Percentiles rank a stretch among this genome's conserved stretches.
These are phyloP conservation scores for Toxotes jaculatrix DNA, from an alignment of 2,113 vertebrate genomes.

Conservation along the genomic window DNA sequence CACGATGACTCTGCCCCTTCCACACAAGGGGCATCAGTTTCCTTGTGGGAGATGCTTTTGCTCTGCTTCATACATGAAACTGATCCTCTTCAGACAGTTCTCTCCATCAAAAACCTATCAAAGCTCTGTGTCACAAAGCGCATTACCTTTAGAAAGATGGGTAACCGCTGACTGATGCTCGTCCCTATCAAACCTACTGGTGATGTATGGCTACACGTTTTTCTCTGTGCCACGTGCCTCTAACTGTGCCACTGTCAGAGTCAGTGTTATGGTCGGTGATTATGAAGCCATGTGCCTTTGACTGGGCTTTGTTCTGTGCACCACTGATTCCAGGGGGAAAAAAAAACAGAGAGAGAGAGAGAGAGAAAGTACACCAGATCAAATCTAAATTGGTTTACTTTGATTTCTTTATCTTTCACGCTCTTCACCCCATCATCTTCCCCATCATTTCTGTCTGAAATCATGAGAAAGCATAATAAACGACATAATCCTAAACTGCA, in stretches of 20 bases:
- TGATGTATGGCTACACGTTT: neutral
- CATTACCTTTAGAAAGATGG: constrained; percentile 42
- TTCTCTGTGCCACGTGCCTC: neutral
- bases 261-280: neutral
- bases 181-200: constrained; percentile 5
- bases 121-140: constrained; percentile 36
- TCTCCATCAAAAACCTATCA: constrained; percentile 53
- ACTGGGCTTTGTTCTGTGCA: neutral
- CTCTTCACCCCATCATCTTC: neutral
- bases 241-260: neutral
- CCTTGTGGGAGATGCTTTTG: constrained; percentile 20
- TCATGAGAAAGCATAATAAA: neutral
- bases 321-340: neutral
- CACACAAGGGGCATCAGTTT: constrained; percentile 2
- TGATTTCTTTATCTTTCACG: neutral
- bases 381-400: neutral
- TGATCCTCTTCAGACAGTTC: constrained; percentile 40
- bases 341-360: no score
- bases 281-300: neutral
- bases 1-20: neutral
- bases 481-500: neutral
- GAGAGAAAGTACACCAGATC: neutral
- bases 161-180: constrained; percentile 35
- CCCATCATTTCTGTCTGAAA: neutral
- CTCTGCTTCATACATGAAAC: constrained; percentile 35